Evolutionary conservation across 2,888 invertebrate genomes (phyloP).

Genomic region (Tenodera sinensis): DNA sequence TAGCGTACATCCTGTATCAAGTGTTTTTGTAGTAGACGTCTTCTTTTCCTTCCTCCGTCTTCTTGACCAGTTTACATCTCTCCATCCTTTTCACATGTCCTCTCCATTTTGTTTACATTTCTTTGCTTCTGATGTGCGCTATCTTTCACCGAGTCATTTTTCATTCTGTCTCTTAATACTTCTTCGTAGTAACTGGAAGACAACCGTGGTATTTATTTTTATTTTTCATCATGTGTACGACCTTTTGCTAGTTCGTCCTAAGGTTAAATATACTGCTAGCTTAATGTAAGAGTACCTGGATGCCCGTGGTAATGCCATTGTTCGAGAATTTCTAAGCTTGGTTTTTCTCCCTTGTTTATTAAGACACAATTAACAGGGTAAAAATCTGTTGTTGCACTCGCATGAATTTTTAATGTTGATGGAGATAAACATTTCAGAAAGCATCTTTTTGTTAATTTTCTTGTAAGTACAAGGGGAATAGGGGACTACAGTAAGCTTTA

Average conservation of each 20-base stretch:
- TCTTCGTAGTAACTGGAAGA: not conserved
- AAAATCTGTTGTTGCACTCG: too few species aligned
- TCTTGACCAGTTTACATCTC: not conserved
- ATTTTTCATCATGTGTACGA: not conserved
- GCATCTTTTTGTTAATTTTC: too few species aligned
- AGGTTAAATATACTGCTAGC: too few species aligned
- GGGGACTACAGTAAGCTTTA: too few species aligned
- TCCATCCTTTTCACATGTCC: not conserved
- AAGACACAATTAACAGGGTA: too few species aligned
- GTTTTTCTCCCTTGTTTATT: too few species aligned
- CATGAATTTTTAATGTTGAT: too few species aligned
- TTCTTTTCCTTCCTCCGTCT: not conserved
- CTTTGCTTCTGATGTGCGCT: not conserved
- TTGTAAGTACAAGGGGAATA: too few species aligned
- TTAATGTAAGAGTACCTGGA: too few species aligned
- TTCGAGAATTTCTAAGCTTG: too few species aligned
- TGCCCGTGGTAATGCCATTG: too few species aligned
- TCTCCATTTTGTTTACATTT: not conserved
- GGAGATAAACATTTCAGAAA: too few species aligned
- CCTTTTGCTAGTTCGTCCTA: not conserved
- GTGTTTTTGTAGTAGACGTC: not conserved
- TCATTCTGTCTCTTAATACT: not conserved
- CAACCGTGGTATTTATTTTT: not conserved
- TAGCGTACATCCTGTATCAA: not conserved
- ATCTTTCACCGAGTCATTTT: not conserved